Evolutionary conservation across 2,113 vertebrate genomes (phyloP), one percentile per base, ranked within the genome.

Genomic region (Engraulis encrasicolus): DNA sequence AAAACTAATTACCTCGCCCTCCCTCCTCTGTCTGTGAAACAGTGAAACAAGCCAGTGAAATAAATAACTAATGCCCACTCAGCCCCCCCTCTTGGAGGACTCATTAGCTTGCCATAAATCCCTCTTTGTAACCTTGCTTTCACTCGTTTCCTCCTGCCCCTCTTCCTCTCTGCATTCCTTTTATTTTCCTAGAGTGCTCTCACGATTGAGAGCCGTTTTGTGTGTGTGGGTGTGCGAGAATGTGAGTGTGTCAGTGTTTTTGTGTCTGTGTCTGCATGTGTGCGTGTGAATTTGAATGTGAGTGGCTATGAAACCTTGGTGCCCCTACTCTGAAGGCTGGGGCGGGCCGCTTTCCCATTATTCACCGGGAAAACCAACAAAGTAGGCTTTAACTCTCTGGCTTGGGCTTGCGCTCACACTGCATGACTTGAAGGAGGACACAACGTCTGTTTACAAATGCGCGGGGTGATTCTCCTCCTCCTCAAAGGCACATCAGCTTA

Each of bases 11-110:
- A 80, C 58, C 82, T 61, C 66, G 77, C 78, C 77, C 49, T 81
- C 84, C 61, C 37, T 40, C 45, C 61, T 34, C 27, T 27, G 61
- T n/a, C 23, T 48, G 48, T 82, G 40, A 34, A 77, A 50, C 36
- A 85, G 36, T 82, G 31, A 85, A 87, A 87, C 85, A 88, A 74
- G 18, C 82, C 82, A 17, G 66, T 74, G 37, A 87, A 85, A 84
- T 85, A 86, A 86, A 87, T 88, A 89, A 84, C 85, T 79, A 86
- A 84, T 84, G 37, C 18, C n/a, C 79, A 58, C n/a, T n/a, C n/a
- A n/a, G n/a, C n/a, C n/a, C n/a, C n/a, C 0, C 9, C 83, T 78
- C 80, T 78, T 84, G 80, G 80, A 83, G 52, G 78, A 61, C 84
- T 87, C 84, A 90, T 87, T 88, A 80, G 79, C 54, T 84, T 40